phyloP scores from a whole-genome alignment of 1,140 invertebrate species.

The Penaeus chinensis region DNA sequence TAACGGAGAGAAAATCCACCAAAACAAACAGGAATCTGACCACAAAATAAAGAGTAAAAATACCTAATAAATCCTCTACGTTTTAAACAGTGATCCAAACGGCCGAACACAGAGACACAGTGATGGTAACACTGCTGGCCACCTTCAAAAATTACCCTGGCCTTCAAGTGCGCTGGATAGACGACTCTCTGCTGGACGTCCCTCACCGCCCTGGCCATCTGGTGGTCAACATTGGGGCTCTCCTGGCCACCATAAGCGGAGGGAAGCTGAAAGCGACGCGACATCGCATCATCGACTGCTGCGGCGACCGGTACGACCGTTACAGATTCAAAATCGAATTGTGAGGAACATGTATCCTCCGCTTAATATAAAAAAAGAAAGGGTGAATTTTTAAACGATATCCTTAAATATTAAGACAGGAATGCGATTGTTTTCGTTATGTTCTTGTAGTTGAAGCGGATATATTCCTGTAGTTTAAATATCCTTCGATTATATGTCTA shows the following conservation, averaged over 20 bases:
- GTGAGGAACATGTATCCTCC: neutral
- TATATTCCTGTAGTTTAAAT: too few relatives aligned
- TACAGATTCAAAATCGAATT: neutral
- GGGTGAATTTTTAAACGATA: too few relatives aligned
- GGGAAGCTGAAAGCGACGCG: slow-evolving; percentile 53
- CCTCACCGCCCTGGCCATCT: slow-evolving; percentile 40
- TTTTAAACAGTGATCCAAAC: slow-evolving; percentile 38
- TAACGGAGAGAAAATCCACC: neutral
- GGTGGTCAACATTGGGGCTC: slow-evolving; percentile 51
- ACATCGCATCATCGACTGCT: slow-evolving; percentile 44
- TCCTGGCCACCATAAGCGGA: slow-evolving; percentile 48
- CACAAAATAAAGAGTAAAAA: neutral
- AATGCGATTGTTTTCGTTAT: too few relatives aligned
- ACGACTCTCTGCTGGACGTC: slow-evolving; percentile 45
- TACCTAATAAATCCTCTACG: neutral
- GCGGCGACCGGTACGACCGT: slow-evolving; percentile 34
- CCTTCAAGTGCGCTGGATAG: slow-evolving; percentile 44
- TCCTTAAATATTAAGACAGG: too few relatives aligned
- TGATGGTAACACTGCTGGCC: slow-evolving; percentile 44
- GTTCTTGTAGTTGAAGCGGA: too few relatives aligned
- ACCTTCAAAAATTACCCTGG: slow-evolving; percentile 55
- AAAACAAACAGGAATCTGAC: neutral
- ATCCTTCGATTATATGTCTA: too few relatives aligned
- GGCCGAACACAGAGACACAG: slow-evolving; percentile 33
- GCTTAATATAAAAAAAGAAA: neutral